Base-by-base conservation (phyloP, 2,113 vertebrate species). In the Halcyon senegalensis region DNA sequence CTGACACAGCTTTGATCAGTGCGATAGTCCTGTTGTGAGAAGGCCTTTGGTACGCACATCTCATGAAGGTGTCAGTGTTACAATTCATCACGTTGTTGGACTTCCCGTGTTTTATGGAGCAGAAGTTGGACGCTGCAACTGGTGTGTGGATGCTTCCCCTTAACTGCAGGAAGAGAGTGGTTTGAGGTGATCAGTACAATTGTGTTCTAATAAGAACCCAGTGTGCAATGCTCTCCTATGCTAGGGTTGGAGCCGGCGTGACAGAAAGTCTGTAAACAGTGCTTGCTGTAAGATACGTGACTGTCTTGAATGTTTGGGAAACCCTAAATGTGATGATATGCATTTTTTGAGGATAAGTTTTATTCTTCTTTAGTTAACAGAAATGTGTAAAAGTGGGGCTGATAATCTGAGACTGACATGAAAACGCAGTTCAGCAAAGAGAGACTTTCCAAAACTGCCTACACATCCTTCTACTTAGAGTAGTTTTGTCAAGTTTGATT, bases 291-390 rank as follows among this genome's bases (percentile, higher is more conserved):
- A 82, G 33, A 59, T 35, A 53, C 0, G 1, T n/a, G 37, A 28
- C 25, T 16, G 21, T 53, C 39, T 59, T 25, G 53, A 50, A 43
- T 30, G 39, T 28, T 60, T 62, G 39, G 37, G 27, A 78, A 79
- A 31, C 37, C 21, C 4, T 68, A 43, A 35, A 28, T 5, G 13
- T 41, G 43, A 14, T 28, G 33, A 28, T 39, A 10, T 0, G 0
- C 1, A 0, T 53, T 68, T 74, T 68, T 25, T 58, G 44, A 67
- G 64, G 59, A 11, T 41, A 37, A 33, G 13, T 58, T 73, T 56
- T 37, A 5, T 68, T 78, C 30, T 62, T 11, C 23, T 72, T 81
- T 53, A 58, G 37, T 63, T 44, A 46, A 79, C 11, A 27, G 5
- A 27, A 6, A 51, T 56, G 17, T 46, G 7, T 41, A 10, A 30